phyloP scores from a whole-genome alignment of 2,113 vertebrate genomes.

The Scytalopus superciliaris region DNA sequence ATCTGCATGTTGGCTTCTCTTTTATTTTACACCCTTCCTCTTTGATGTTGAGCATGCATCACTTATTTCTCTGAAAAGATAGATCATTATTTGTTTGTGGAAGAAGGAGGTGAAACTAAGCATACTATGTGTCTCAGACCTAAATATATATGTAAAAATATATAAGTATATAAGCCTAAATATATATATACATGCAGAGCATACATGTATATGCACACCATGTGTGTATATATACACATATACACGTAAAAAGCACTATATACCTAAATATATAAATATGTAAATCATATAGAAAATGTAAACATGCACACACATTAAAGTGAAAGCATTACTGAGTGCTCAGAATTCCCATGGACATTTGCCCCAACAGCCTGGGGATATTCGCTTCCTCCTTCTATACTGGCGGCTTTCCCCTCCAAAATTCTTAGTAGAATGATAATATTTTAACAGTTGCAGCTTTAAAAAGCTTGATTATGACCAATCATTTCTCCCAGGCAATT shows the following conservation, averaged over 20 bases:
- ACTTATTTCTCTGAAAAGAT: not conserved
- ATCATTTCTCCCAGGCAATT: conserved; percentile 55
- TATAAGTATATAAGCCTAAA: not conserved
- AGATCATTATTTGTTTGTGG: not conserved
- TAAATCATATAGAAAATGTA: not conserved
- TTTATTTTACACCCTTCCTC: not conserved
- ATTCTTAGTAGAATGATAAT: conserved; percentile 47
- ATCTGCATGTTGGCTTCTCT: not conserved
- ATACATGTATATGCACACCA: not conserved
- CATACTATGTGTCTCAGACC: not conserved
- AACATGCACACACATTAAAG: not conserved
- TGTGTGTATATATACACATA: not conserved
- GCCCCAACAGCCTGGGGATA: not conserved
- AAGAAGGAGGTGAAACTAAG: not conserved
- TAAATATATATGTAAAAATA: not conserved
- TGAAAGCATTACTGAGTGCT: not conserved
- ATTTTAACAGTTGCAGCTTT: conserved; percentile 67
- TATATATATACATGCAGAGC: not conserved
- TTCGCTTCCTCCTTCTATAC: not conserved
- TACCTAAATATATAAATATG: not conserved
- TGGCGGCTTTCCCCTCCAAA: not conserved
- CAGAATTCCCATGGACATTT: not conserved
- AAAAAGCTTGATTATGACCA: conserved; percentile 61
- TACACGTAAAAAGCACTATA: not conserved
- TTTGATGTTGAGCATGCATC: not conserved